Percentiles rank a stretch among this genome's conserved stretches.
These are phyloP conservation scores for Trochalopteron elliotii DNA, from an alignment of 2,113 vertebrate species.

Conservation along the genomic window DNA sequence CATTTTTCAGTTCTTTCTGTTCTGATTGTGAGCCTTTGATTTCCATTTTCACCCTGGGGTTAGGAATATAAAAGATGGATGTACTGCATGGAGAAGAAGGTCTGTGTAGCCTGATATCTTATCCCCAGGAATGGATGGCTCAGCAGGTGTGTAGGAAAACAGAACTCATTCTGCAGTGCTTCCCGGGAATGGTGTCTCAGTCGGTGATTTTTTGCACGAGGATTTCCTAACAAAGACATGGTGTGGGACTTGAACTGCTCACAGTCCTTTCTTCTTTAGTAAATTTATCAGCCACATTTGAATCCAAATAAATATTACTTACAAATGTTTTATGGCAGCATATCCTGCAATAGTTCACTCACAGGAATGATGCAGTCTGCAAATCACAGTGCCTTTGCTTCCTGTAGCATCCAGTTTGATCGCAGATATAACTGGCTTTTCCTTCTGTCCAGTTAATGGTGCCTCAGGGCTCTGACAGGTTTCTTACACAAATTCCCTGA, in stretches of 20 bases:
- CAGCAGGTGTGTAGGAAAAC: slow-evolving; percentile 5
- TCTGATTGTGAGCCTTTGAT: background rate
- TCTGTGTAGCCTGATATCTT: background rate
- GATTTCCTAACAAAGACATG: background rate
- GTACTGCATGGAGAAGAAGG: background rate
- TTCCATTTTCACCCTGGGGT: background rate
- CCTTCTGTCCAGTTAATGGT: background rate
- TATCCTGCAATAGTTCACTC: background rate
- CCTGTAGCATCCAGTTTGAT: background rate
- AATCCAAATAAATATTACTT: background rate
- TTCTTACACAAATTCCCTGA: background rate
- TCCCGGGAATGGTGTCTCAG: background rate
- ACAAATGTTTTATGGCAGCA: background rate
- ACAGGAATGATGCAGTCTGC: background rate
- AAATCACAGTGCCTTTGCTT: background rate
- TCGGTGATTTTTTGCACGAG: fast-evolving
- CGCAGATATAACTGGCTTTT: background rate
- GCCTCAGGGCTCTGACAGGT: background rate
- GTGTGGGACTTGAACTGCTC: background rate
- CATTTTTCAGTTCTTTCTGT: background rate
- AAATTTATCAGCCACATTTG: background rate
- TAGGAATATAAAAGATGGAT: background rate
- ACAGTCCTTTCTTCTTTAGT: background rate
- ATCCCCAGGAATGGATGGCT: background rate
- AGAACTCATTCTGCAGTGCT: background rate